Evolutionary conservation across 2,113 vertebrate genomes (phyloP).

Genomic region (Stigmatopora nigra): DNA sequence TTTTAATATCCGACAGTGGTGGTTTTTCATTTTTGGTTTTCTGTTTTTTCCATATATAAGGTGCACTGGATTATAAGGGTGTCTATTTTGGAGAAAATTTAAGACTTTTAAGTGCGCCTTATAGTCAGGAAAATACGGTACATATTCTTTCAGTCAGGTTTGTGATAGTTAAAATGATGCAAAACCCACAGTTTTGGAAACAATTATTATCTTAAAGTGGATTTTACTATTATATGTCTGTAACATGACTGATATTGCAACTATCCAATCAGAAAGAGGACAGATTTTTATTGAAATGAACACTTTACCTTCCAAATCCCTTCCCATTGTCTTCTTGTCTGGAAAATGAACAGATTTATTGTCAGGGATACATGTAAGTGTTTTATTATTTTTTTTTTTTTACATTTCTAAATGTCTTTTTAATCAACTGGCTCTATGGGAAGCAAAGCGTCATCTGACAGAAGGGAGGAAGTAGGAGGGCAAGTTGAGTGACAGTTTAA

Average conservation of each 20-base stretch:
- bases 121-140: too few species aligned
- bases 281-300: slow-evolving; percentile 50
- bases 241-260: slow-evolving; percentile 20
- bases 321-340: slow-evolving; percentile 13
- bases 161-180: slow-evolving; percentile 40
- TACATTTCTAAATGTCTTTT: slow-evolving; percentile 32
- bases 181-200: slow-evolving; percentile 36
- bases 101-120: too few species aligned
- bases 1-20: too few species aligned
- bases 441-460: slow-evolving; percentile 25
- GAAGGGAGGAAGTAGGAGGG: slow-evolving; percentile 1
- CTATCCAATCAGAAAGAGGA: slow-evolving; percentile 32
- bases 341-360: slow-evolving; percentile 11
- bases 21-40: too few species aligned
- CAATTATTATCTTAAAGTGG: slow-evolving; percentile 35
- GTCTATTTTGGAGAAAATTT: too few species aligned
- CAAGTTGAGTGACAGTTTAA: slow-evolving; percentile 16
- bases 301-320: background rate
- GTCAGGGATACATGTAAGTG: slow-evolving; percentile 20
- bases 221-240: slow-evolving; percentile 19
- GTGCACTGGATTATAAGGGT: too few species aligned
- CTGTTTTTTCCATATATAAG: too few species aligned
- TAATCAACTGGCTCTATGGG: slow-evolving; percentile 34
- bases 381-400: background rate
- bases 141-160: slow-evolving; percentile 26